These are phyloP conservation scores for Pleuronectes platessa DNA, from an alignment of 2,113 vertebrate species.

Conservation along the genomic window DNA sequence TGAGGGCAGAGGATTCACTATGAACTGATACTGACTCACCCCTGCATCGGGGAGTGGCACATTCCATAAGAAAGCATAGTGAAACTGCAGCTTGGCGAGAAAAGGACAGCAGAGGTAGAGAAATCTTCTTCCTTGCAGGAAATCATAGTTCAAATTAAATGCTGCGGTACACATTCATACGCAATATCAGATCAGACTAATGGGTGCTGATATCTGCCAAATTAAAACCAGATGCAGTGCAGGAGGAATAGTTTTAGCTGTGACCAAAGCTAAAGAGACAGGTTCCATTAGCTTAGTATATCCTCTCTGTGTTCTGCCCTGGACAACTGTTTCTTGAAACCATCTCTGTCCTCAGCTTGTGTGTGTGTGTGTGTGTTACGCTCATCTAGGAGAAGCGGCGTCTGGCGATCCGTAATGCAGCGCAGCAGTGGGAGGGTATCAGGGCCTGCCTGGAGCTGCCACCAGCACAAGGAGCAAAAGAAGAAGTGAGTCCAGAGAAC, in stretches of 20 bases:
- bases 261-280: neutral
- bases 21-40: slow-evolving; percentile 52
- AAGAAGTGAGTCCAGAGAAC: slow-evolving; percentile 82
- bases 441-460: slow-evolving; percentile 79
- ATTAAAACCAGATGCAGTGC: too few relatives aligned
- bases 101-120: slow-evolving; percentile 17
- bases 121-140: slow-evolving; percentile 10
- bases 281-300: slow-evolving; percentile 8
- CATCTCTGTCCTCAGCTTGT: slow-evolving; percentile 33
- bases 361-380: slow-evolving; percentile 22
- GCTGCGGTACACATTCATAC: neutral
- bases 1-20: slow-evolving; percentile 26
- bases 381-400: slow-evolving; percentile 91
- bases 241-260: neutral
- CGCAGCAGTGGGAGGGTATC: slow-evolving; percentile 90
- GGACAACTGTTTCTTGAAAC: slow-evolving; percentile 43
- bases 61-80: slow-evolving; percentile 61
- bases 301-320: slow-evolving; percentile 21
- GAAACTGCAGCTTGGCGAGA: slow-evolving; percentile 36
- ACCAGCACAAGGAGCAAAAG: slow-evolving; percentile 82
- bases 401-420: slow-evolving; percentile 91
- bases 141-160: slow-evolving; percentile 17
- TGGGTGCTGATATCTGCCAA: neutral
- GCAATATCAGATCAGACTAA: too few relatives aligned
- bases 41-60: slow-evolving; percentile 64